Percentiles rank a stretch among this genome's conserved stretches.
Evolutionary conservation across 2,888 invertebrate genomes (phyloP).

Genomic region (Eueremaeus valkanovi): DNA sequence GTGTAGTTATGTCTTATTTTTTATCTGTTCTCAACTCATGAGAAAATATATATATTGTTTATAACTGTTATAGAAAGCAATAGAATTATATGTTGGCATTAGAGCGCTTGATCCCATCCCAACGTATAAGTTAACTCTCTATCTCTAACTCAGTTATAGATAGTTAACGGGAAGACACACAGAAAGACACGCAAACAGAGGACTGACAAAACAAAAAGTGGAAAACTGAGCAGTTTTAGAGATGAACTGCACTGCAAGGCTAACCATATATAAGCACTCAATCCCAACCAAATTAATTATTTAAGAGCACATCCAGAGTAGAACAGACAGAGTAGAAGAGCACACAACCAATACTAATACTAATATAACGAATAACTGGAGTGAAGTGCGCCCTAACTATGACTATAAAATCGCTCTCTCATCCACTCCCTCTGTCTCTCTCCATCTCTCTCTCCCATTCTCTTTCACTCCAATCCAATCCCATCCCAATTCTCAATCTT

Average conservation of each 20-base stretch:
- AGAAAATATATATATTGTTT: background rate
- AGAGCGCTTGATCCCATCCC: no score
- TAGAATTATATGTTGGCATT: conserved; percentile 20
- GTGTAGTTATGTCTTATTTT: conserved; percentile 33
- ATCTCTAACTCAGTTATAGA: no score
- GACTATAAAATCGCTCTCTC: conserved; percentile 9
- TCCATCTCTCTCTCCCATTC: background rate
- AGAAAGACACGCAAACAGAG: conserved; percentile 28
- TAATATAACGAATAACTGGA: background rate
- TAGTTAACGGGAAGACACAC: no score
- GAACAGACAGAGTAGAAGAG: background rate
- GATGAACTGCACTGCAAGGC: background rate
- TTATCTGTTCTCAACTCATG: background rate
- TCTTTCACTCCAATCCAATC: background rate
- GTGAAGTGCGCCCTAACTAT: background rate
- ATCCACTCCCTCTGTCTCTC: background rate
- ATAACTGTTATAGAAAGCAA: conserved; percentile 17
- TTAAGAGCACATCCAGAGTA: conserved; percentile 32
- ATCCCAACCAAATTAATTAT: conserved; percentile 33
- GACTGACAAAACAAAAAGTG: background rate
- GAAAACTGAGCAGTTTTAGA: background rate
- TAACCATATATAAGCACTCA: conserved; percentile 36
- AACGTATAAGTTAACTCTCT: no score
- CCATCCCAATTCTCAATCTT: background rate
- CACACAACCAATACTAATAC: background rate